These are phyloP conservation scores for Zaprionus nigranus DNA, from an alignment of 1,140 invertebrate species.

Conservation along the genomic window DNA sequence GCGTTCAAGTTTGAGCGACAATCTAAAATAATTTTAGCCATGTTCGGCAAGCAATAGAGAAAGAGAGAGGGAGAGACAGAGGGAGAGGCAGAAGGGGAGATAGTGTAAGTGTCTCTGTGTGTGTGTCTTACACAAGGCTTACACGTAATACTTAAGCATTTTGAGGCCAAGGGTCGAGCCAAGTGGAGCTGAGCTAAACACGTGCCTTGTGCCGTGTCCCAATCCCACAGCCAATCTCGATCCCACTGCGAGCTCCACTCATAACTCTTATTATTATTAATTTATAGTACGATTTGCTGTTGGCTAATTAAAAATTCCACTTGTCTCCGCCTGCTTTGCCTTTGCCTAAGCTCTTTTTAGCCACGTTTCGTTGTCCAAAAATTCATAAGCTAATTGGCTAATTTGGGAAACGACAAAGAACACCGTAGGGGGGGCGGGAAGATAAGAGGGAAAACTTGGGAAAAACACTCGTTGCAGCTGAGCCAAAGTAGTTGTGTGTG, in stretches of 20 bases:
- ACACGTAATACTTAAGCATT: slow-evolving; percentile 39
- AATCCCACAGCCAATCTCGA: slow-evolving; percentile 2
- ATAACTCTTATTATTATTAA: slow-evolving; percentile 68
- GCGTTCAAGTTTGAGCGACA: slow-evolving; percentile 70
- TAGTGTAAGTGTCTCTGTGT: slow-evolving; percentile 21
- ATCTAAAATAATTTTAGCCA: slow-evolving; percentile 77
- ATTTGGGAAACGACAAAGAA: slow-evolving; percentile 22
- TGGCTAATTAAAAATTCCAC: slow-evolving; percentile 61
- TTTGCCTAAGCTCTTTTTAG: neutral
- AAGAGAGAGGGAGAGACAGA: neutral
- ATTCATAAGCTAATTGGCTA: slow-evolving; percentile 42
- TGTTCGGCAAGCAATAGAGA: slow-evolving; percentile 2
- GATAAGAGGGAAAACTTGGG: neutral
- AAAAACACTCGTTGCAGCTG: neutral
- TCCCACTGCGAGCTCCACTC: neutral
- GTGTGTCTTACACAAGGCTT: slow-evolving; percentile 34
- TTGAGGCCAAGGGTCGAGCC: neutral
- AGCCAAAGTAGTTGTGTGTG: neutral
- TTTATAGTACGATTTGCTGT: slow-evolving; percentile 41
- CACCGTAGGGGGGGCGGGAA: neutral
- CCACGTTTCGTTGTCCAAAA: slow-evolving; percentile 20
- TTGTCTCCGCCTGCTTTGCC: neutral
- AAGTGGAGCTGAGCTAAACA: neutral
- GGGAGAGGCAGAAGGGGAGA: neutral
- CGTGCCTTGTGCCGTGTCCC: slow-evolving; percentile 26